Conservation (phyloP, 2,888 invertebrate species). For the Pollenia angustigena region DNA sequence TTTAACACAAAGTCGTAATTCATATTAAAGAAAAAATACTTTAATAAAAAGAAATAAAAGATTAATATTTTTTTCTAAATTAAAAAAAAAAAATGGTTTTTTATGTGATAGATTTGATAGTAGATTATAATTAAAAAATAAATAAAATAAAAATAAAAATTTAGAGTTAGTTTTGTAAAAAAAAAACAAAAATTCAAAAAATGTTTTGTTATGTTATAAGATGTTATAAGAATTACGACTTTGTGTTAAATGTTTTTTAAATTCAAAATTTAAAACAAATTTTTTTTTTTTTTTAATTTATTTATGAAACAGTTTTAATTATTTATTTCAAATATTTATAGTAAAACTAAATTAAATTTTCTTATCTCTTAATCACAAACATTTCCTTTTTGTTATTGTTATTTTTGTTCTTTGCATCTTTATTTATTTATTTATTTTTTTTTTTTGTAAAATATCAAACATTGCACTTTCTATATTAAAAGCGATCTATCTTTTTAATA, state of each 20-base stretch:
- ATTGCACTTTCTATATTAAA: constrained; percentile 65
- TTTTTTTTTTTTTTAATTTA: no score
- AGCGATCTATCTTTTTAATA: constrained; percentile 67
- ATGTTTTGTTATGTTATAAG: no score
- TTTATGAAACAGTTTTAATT: no score
- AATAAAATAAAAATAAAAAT: neutral
- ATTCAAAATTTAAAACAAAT: no score
- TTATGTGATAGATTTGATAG: no score
- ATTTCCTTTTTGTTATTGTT: constrained; percentile 34
- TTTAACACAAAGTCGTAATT: constrained; percentile 33
- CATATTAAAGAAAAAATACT: neutral
- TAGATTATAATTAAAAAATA: neutral
- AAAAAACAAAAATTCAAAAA: no score
- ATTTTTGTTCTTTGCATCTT: neutral
- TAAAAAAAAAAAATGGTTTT: no score
- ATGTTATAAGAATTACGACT: no score
- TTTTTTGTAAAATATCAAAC: constrained; percentile 36
- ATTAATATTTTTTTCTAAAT: no score
- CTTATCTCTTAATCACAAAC: neutral
- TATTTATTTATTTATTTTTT: neutral
- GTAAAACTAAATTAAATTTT: neutral
- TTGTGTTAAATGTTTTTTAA: no score
- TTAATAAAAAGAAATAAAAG: neutral
- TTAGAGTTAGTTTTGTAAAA: no score
- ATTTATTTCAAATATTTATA: no score